These are phyloP conservation scores for Troides helena DNA, from an alignment of 2,888 invertebrate species.

Conservation along the genomic window DNA sequence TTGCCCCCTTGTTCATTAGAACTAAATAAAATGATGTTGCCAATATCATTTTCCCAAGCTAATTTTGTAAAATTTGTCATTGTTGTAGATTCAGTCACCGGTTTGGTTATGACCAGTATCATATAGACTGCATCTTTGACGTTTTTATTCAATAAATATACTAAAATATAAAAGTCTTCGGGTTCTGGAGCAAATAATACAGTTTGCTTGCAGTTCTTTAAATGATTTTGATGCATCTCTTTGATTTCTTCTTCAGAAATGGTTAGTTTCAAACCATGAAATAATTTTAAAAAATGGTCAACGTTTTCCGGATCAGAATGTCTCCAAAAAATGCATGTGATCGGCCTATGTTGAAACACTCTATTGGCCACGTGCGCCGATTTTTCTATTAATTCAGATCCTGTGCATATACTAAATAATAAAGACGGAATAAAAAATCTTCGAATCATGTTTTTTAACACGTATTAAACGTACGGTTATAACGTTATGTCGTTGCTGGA, in stretches of 20 bases:
- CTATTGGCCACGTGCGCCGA: slow-evolving; percentile 44
- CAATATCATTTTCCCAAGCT: slow-evolving; percentile 51
- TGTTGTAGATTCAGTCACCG: slow-evolving; percentile 31
- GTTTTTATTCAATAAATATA: slow-evolving; percentile 39
- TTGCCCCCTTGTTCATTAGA: slow-evolving; percentile 29
- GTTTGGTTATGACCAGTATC: slow-evolving; percentile 43
- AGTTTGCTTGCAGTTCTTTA: slow-evolving; percentile 44
- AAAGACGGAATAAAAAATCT: not conserved
- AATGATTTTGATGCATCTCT: slow-evolving; percentile 28
- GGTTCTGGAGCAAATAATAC: slow-evolving; percentile 45
- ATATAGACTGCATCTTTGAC: slow-evolving; percentile 43
- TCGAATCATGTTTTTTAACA: not conserved
- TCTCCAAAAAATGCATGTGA: slow-evolving; percentile 48
- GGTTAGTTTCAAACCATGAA: slow-evolving; percentile 41
- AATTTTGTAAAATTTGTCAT: slow-evolving; percentile 40
- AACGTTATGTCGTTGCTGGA: not conserved
- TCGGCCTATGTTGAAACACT: slow-evolving; percentile 38
- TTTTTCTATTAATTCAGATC: slow-evolving; percentile 36
- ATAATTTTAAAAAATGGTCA: slow-evolving; percentile 42
- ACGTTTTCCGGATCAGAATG: slow-evolving; percentile 35
- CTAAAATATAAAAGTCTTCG: slow-evolving; percentile 44
- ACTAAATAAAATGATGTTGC: slow-evolving; percentile 50
- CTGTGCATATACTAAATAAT: not conserved
- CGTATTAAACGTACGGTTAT: not conserved
- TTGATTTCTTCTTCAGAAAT: not conserved